These are phyloP conservation scores for Danio tinwini DNA, from an alignment of 2,797 vertebrate species.

Conservation along the genomic window DNA sequence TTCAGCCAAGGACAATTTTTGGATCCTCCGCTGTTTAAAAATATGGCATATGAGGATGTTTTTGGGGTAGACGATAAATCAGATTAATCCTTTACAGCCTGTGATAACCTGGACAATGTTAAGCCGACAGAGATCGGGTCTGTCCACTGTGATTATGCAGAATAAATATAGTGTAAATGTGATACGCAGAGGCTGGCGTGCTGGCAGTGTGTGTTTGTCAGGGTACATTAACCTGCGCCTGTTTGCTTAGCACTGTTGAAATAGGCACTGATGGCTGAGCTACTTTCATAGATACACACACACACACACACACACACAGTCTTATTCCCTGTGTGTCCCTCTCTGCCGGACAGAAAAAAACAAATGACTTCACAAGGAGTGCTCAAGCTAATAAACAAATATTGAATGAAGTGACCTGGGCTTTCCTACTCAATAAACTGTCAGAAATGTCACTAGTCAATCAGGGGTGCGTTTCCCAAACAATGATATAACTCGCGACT, in stretches of 20 bases:
- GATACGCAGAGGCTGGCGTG: constrained; percentile 60
- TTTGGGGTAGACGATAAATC: constrained; percentile 12
- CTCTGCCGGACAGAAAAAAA: constrained; percentile 13
- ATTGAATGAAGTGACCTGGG: constrained; percentile 36
- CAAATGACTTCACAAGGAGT: constrained; percentile 2
- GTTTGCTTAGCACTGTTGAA: constrained; percentile 77
- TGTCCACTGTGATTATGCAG: constrained; percentile 77
- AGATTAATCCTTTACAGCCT: constrained; percentile 20
- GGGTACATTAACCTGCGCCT: constrained; percentile 80
- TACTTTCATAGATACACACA: constrained; percentile 33
- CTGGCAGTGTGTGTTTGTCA: constrained; percentile 69
- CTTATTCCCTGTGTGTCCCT: constrained; percentile 11
- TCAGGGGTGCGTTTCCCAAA: background rate
- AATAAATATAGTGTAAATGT: constrained; percentile 76
- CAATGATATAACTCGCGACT: too few relatives aligned
- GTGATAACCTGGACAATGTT: constrained; percentile 28
- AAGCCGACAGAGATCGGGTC: constrained; percentile 63
- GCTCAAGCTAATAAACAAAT: constrained; percentile 45
- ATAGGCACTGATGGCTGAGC: constrained; percentile 60
- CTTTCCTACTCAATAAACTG: constrained; percentile 36
- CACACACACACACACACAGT: background rate
- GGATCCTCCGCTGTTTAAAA: constrained; percentile 27
- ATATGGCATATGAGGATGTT: background rate
- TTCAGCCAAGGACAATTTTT: constrained; percentile 29
- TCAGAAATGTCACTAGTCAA: background rate